Evolutionary conservation across 2,113 vertebrate genomes (phyloP), one percentile per base, ranked within the genome.

Genomic region (Sialia sialis): DNA sequence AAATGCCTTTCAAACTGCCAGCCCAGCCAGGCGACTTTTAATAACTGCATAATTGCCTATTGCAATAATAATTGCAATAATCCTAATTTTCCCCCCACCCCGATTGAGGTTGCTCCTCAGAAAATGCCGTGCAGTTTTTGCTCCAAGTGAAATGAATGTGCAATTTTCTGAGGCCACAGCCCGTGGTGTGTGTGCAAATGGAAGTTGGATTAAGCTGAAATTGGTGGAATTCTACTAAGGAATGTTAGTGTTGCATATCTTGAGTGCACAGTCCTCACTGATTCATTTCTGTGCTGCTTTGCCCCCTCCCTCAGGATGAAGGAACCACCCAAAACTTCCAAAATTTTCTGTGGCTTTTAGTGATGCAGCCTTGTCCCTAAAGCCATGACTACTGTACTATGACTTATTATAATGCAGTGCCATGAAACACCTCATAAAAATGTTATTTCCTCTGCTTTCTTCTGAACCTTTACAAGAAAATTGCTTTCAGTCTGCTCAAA

Each of bases 401-500:
- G 84, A 91, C 87, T 89, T 78, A 88, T 89, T 78, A 87, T 90
- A 79, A 89, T 32, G 74, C 84, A 21, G 44, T 56, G 77, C 93
- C 85, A 69, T 79, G 96, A 92, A 89, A 90, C 92, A 92, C 90
- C 87, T 95, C 66, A 43, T 87, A 94, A 97, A 96, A 92, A 80
- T 54, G 82, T 27, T 86, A 89, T 92, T 96, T 87, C 95, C 97
- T 97, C 93, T 55, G 73, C 93, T 93, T 90, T 94, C 91, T 93
- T 94, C 92, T 95, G 32, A 70, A 26, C 54, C 84, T 89, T 94
- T 77, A 80, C 78, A 95, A 89, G 95, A 96, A 96, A 90, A 93
- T 70, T 86, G 73, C 67, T 56, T 92, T 96, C 72, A 76, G 75
- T 73, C 93, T 48, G 59, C 91, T 89, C 88, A 62, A 52, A 87